These are phyloP conservation scores for Eurosta solidaginis DNA, from an alignment of 1,140 invertebrate species.

Conservation along the genomic window DNA sequence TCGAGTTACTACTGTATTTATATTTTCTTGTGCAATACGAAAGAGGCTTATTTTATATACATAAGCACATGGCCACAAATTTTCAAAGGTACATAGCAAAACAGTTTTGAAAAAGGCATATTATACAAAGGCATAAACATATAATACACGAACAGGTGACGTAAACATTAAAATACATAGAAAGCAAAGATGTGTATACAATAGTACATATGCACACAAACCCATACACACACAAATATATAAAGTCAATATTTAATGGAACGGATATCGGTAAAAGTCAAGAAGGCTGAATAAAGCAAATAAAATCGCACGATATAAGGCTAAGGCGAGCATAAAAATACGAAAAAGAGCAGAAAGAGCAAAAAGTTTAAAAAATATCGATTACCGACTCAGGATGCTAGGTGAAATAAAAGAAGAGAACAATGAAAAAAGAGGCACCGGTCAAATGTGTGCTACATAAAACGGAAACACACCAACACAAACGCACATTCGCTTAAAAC, in stretches of 20 bases:
- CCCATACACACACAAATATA: neutral
- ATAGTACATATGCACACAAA: neutral
- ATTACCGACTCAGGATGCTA: conserved; percentile 12
- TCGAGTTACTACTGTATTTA: too few species aligned
- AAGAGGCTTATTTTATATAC: too few species aligned
- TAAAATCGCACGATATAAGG: neutral
- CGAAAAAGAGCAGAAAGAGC: neutral
- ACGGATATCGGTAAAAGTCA: conserved; percentile 3
- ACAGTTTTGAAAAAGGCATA: neutral
- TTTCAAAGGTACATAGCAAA: neutral
- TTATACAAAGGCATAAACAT: neutral
- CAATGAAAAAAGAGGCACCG: neutral
- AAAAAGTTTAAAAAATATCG: conserved; percentile 3
- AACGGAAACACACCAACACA: neutral
- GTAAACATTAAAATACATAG: neutral
- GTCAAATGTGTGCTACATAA: neutral
- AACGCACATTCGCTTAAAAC: neutral
- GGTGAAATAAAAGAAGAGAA: too few species aligned
- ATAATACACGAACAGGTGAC: neutral
- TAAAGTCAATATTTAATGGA: too few species aligned
- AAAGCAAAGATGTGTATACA: too few species aligned
- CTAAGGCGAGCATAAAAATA: neutral
- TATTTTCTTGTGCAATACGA: too few species aligned
- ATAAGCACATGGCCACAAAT: neutral
- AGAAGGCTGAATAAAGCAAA: neutral